Conservation (phyloP, 2,113 vertebrate species). For the Ivindomyrus marchei region DNA sequence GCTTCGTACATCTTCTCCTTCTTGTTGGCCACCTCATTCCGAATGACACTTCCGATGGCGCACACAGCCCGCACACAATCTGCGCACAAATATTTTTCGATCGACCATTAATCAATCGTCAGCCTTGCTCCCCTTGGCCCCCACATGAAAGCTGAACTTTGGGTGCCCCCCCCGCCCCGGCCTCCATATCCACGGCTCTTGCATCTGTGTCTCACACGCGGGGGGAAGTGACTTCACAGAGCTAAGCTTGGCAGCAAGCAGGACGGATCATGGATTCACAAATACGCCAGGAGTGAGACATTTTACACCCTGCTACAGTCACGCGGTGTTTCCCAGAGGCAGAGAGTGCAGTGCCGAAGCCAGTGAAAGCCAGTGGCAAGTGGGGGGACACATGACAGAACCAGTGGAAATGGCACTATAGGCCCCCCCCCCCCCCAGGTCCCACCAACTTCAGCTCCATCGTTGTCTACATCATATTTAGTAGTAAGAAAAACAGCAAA, state of each 20-base stretch:
- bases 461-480: neutral
- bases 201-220: neutral
- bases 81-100: neutral
- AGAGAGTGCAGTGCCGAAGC: neutral
- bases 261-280: neutral
- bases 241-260: neutral
- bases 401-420: neutral
- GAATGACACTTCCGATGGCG: slow-evolving; percentile 87
- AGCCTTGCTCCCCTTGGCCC: neutral
- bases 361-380: neutral
- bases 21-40: slow-evolving; percentile 91
- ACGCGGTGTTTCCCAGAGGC: neutral
- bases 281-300: neutral
- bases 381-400: neutral
- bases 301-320: neutral
- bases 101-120: neutral
- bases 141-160: neutral
- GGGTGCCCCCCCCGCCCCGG: neutral
- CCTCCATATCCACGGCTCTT: neutral
- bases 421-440: neutral
- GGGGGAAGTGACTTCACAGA: neutral
- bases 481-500: neutral
- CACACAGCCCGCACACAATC: neutral
- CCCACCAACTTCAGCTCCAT: neutral
- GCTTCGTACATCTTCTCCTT: slow-evolving; percentile 94